Evolutionary conservation across 2,797 vertebrate genomes (phyloP).

Genomic region (Mionectes olivaceus): DNA sequence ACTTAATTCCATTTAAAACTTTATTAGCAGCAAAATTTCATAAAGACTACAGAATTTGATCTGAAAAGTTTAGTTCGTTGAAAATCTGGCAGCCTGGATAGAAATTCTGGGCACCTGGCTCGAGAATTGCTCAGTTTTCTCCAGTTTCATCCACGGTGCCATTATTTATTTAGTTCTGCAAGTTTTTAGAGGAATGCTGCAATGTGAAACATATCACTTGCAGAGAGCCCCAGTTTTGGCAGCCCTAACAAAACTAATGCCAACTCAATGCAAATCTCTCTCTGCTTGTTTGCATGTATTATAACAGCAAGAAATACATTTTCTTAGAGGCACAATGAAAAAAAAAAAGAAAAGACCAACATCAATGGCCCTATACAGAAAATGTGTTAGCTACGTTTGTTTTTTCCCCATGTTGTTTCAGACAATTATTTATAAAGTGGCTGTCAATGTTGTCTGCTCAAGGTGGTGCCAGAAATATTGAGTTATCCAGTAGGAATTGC

Average conservation of each 20-base stretch:
- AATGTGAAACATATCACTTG: slow-evolving; percentile 59
- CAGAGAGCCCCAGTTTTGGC: slow-evolving; percentile 44
- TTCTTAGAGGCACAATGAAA: slow-evolving; percentile 1
- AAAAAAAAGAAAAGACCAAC: neutral
- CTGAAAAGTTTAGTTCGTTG: slow-evolving; percentile 53
- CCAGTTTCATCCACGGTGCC: slow-evolving; percentile 12
- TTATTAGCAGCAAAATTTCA: slow-evolving; percentile 25
- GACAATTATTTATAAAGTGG: neutral
- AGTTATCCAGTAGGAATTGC: neutral
- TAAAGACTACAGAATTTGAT: slow-evolving; percentile 40
- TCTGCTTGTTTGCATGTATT: slow-evolving; percentile 44
- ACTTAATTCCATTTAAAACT: slow-evolving; percentile 1
- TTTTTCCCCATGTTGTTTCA: neutral
- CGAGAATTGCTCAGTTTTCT: slow-evolving; percentile 23
- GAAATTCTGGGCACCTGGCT: slow-evolving; percentile 49
- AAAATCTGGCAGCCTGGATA: slow-evolving; percentile 28
- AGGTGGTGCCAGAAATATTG: neutral
- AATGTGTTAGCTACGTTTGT: neutral
- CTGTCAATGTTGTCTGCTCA: neutral
- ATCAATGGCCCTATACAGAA: neutral
- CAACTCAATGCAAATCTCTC: slow-evolving; percentile 50
- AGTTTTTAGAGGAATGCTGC: slow-evolving; percentile 53
- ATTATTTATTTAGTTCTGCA: slow-evolving; percentile 66
- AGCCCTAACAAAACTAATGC: slow-evolving; percentile 42
- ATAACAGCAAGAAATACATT: slow-evolving; percentile 36